phyloP scores from a whole-genome alignment of 2,113 vertebrate genomes.

The Ciconia stormi region DNA sequence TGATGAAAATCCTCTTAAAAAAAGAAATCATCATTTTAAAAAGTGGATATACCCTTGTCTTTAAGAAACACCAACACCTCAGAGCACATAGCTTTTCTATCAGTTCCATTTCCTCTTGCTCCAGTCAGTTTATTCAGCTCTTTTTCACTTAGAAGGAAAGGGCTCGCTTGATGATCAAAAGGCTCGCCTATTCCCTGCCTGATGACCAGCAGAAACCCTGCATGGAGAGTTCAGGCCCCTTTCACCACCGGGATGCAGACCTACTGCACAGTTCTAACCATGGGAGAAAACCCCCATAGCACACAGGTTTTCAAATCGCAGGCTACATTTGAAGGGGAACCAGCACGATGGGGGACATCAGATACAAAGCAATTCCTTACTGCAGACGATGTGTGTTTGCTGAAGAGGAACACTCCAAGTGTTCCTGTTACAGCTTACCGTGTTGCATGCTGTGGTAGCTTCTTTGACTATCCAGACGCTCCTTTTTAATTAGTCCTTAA shows the following conservation, averaged over 20 bases:
- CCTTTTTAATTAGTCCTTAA: neutral
- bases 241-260: neutral
- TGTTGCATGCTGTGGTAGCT: neutral
- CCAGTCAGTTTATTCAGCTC: neutral
- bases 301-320: neutral
- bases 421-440: too few relatives aligned
- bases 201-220: neutral
- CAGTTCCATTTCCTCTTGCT: neutral
- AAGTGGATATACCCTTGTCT: neutral
- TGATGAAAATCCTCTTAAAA: neutral
- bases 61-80: neutral
- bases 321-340: neutral
- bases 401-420: neutral
- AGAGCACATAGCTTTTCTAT: neutral
- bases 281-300: rapidly evolving
- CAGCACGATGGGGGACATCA: neutral
- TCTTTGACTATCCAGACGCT: neutral
- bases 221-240: neutral
- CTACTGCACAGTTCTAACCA: neutral
- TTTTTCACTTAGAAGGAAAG: neutral
- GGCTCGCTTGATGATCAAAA: neutral
- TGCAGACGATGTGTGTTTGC: neutral
- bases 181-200: neutral
- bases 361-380: neutral
- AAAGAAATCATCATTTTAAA: neutral